These are phyloP conservation scores for Callipepla squamata DNA, from an alignment of 2,113 vertebrate species.

Conservation along the genomic window DNA sequence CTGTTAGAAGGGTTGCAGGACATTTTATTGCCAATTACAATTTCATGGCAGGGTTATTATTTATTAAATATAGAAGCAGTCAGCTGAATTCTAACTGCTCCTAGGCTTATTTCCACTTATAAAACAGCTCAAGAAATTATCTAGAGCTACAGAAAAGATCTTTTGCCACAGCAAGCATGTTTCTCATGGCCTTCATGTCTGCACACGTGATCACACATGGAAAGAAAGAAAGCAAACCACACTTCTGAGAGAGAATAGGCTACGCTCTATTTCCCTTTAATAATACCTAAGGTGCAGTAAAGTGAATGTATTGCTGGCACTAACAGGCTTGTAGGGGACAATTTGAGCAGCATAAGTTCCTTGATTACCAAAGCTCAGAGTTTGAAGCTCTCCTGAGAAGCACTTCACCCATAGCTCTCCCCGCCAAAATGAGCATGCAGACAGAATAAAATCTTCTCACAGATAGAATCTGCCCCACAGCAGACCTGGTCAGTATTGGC, in stretches of 20 bases:
- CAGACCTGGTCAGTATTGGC: background rate
- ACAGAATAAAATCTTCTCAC: background rate
- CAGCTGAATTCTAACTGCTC: slow-evolving; percentile 26
- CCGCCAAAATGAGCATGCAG: background rate
- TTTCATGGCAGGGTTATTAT: slow-evolving; percentile 62
- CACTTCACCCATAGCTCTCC: background rate
- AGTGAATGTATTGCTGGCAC: background rate
- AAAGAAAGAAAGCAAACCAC: background rate
- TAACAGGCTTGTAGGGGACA: background rate
- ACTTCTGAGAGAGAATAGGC: background rate
- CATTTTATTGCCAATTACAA: slow-evolving; percentile 55
- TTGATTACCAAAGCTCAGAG: background rate
- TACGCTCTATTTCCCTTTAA: background rate
- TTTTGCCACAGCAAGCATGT: background rate
- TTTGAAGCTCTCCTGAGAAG: background rate
- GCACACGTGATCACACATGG: background rate
- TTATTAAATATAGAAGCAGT: slow-evolving; percentile 61
- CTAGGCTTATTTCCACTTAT: slow-evolving; percentile 20
- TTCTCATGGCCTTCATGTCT: background rate
- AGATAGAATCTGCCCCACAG: accelerated
- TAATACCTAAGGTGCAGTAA: background rate
- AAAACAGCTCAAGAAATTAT: slow-evolving; percentile 13
- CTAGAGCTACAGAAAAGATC: background rate
- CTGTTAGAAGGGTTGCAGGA: slow-evolving; percentile 21
- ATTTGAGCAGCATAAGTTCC: background rate